Conservation (phyloP, 2,888 invertebrate species). For the Scaptomyza parva region DNA sequence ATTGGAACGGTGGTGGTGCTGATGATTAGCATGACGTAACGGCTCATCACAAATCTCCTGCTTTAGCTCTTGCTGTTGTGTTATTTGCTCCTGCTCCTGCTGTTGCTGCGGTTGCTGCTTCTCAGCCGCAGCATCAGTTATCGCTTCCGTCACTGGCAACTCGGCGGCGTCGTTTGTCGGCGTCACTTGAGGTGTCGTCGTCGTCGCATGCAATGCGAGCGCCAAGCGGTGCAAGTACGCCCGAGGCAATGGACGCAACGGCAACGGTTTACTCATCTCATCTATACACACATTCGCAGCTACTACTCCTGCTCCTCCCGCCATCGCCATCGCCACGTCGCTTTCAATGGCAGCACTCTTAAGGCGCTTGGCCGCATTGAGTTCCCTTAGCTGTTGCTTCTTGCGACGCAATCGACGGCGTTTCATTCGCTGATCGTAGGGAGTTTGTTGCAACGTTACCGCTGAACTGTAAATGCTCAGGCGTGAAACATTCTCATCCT, state of each 20-base stretch:
- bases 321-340: constrained; percentile 4
- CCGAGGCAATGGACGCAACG: constrained; percentile 64
- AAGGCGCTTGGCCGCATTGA: constrained; percentile 70
- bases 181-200: background rate
- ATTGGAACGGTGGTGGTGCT: constrained; percentile 76
- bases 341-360: constrained; percentile 48
- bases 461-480: constrained; percentile 75
- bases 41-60: constrained; percentile 54
- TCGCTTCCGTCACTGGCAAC: background rate
- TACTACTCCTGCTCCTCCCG: background rate
- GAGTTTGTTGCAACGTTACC: constrained; percentile 64
- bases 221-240: constrained; percentile 76
- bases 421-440: constrained; percentile 52
- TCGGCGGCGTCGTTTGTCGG: constrained; percentile 4
- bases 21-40: constrained; percentile 69
- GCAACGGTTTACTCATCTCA: constrained; percentile 15
- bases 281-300: background rate
- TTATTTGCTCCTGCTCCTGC: constrained; percentile 7
- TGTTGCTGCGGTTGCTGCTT: constrained; percentile 24
- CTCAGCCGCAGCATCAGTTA: constrained; percentile 1
- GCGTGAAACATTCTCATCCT: constrained; percentile 76
- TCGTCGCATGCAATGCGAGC: constrained; percentile 60
- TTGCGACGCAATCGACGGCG: constrained; percentile 63
- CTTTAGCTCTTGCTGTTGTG: constrained; percentile 58
- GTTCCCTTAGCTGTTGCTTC: constrained; percentile 60